A percentile compares a stretch with the other conserved stretches of the same genome.
Evolutionary conservation across 2,888 invertebrate species (phyloP).

Genomic region (Rutpela maculata): DNA sequence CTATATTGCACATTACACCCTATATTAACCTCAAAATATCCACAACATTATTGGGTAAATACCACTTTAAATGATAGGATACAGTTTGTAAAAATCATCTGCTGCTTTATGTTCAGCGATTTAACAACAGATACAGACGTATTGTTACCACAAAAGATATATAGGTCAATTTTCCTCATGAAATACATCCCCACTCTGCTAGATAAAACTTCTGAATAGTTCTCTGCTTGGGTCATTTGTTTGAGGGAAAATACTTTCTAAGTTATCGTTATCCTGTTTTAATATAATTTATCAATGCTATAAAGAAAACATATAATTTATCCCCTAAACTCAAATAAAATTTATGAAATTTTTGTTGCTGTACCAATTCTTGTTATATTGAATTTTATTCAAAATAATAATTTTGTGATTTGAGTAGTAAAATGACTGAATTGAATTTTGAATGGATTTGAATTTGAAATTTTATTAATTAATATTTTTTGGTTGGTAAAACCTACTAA

Average conservation of each 20-base stretch:
- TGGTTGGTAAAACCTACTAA: too few relatives aligned
- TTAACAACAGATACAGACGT: slow-evolving; percentile 8
- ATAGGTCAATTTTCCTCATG: slow-evolving; percentile 17
- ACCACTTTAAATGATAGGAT: not conserved
- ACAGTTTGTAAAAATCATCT: slow-evolving; percentile 14
- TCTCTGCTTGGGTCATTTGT: slow-evolving; percentile 3
- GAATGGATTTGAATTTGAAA: too few relatives aligned
- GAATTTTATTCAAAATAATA: too few relatives aligned
- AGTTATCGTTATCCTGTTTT: not conserved
- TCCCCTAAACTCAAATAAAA: not conserved
- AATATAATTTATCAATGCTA: not conserved
- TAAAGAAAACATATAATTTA: not conserved
- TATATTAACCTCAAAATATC: not conserved
- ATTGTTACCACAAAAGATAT: slow-evolving; percentile 12
- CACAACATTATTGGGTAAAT: not conserved
- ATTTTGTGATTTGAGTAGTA: too few relatives aligned
- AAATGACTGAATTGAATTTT: too few relatives aligned
- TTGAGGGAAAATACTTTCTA: not conserved
- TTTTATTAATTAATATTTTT: too few relatives aligned
- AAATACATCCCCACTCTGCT: slow-evolving; percentile 8
- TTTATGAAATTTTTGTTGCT: not conserved
- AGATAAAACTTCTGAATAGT: slow-evolving; percentile 9
- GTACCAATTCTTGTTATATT: too few relatives aligned
- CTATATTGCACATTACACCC: not conserved
- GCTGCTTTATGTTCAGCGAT: slow-evolving; percentile 10